phyloP scores from a whole-genome alignment of 2,888 invertebrate species.

The Stramonita haemastoma region DNA sequence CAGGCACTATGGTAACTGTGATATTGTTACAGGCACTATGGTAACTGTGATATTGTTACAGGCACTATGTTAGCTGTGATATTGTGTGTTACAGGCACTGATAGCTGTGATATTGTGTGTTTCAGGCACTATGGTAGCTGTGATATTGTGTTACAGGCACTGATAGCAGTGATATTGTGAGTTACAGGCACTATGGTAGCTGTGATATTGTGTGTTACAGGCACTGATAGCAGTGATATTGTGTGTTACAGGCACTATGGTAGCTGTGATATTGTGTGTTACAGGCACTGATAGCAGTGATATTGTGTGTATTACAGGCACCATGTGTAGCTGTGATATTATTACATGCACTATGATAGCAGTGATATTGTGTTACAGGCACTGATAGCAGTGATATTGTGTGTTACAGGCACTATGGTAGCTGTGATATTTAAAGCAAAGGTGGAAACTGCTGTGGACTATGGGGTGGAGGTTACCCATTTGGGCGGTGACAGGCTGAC shows the following conservation, averaged over 20 bases:
- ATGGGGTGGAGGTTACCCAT: not conserved
- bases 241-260: not conserved
- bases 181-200: too few relatives aligned
- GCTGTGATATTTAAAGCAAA: conserved; percentile 30
- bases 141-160: not conserved
- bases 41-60: not conserved
- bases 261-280: not conserved
- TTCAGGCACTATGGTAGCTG: conserved; percentile 25
- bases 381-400: not conserved
- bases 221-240: not conserved
- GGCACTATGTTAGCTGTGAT: not conserved
- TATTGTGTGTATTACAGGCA: too few relatives aligned
- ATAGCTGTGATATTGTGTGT: conserved; percentile 2
- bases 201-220: too few relatives aligned
- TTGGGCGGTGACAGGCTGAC: not conserved
- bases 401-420: too few relatives aligned
- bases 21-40: too few relatives aligned
- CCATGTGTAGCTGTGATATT: too few relatives aligned
- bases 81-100: not conserved
- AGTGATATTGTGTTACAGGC: not conserved
- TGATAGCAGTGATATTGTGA: too few relatives aligned
- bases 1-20: too few relatives aligned
- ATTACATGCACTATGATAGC: too few relatives aligned
- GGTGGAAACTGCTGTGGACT: conserved; percentile 26
- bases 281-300: too few relatives aligned